These are phyloP conservation scores for Pseudoatta argentina DNA, from an alignment of 1,140 invertebrate species.

Conservation along the genomic window DNA sequence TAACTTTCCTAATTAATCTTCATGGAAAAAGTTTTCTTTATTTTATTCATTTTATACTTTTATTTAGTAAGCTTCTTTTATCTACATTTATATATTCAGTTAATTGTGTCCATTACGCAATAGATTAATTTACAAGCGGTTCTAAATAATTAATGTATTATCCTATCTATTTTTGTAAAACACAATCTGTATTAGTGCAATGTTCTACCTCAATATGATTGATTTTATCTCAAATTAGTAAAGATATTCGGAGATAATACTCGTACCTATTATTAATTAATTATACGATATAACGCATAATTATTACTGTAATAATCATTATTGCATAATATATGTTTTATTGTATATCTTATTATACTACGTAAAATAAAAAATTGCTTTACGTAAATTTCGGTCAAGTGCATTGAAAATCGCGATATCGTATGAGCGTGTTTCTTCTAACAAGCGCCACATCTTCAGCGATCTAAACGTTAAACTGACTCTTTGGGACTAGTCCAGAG, in stretches of 20 bases:
- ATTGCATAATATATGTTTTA: not conserved
- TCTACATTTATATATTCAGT: not conserved
- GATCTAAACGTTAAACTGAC: constrained; percentile 52
- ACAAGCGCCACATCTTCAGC: constrained; percentile 54
- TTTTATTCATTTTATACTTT: not conserved
- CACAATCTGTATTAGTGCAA: constrained; percentile 29
- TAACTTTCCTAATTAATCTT: not conserved
- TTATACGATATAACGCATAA: constrained; percentile 18
- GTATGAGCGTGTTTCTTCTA: not conserved
- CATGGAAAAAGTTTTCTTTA: not conserved
- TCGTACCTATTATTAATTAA: constrained; percentile 21
- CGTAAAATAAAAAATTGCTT: not conserved
- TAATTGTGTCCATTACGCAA: not conserved
- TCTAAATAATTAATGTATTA: constrained; percentile 47
- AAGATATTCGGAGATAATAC: constrained; percentile 9
- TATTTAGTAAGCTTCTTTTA: not conserved
- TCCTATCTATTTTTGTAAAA: constrained; percentile 9
- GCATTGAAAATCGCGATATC: not conserved
- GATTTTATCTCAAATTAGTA: constrained; percentile 38
- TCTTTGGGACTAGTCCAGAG: constrained; percentile 68
- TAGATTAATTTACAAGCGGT: constrained; percentile 2
- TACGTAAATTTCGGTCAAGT: not conserved
- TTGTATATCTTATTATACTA: not conserved
- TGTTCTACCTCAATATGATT: constrained; percentile 11
- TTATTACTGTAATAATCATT: not conserved